These are phyloP conservation scores for Nymphalis urticae DNA, from an alignment of 2,888 invertebrate species.

Conservation along the genomic window DNA sequence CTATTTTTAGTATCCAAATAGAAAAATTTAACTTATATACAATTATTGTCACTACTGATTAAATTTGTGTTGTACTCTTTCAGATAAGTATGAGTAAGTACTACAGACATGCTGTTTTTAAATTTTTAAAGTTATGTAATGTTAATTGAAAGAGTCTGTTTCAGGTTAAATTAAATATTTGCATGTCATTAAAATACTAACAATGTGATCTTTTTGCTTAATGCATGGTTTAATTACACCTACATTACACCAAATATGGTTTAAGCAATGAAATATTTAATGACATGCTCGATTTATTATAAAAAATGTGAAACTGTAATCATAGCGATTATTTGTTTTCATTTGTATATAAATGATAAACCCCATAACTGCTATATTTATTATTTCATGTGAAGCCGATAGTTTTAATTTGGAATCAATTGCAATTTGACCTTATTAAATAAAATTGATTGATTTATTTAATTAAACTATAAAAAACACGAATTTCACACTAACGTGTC, in stretches of 20 bases:
- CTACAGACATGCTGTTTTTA: conserved; percentile 1
- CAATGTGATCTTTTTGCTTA: neutral
- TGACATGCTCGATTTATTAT: too few species aligned
- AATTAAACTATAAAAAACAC: conserved; percentile 5
- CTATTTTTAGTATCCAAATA: conserved; percentile 34
- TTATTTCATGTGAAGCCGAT: neutral
- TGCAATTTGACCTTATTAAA: conserved; percentile 3
- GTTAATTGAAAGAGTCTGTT: neutral
- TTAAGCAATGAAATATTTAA: too few species aligned
- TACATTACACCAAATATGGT: too few species aligned
- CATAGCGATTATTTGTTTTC: too few species aligned
- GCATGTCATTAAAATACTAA: neutral
- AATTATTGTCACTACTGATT: conserved; percentile 44
- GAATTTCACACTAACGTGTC: neutral
- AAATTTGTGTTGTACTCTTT: conserved; percentile 23
- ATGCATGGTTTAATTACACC: too few species aligned
- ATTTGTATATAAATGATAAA: neutral
- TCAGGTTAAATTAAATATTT: neutral
- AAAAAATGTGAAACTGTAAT: too few species aligned
- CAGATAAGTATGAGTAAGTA: conserved; percentile 11
- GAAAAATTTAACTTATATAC: conserved; percentile 35
- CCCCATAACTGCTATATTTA: neutral
- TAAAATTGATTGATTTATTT: conserved; percentile 11
- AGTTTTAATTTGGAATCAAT: conserved; percentile 10
- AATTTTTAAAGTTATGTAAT: neutral